These are phyloP conservation scores for Ctenopoma kingsleyae DNA, from an alignment of 2,797 vertebrate genomes.

Conservation along the genomic window DNA sequence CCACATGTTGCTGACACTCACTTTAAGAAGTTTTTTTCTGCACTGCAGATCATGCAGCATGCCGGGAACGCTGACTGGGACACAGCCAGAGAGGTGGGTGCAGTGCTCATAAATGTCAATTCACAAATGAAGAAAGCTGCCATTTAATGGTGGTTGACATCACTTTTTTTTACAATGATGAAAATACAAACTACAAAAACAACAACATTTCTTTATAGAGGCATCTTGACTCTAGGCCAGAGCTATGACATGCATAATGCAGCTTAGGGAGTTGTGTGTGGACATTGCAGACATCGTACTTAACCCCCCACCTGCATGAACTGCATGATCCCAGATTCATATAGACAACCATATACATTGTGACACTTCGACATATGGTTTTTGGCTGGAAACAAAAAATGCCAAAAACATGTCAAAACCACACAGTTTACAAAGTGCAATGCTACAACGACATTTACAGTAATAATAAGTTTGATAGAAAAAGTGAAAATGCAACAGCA, in stretches of 20 bases:
- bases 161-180: background rate
- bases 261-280: background rate
- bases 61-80: background rate
- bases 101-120: constrained; percentile 9
- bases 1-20: constrained; percentile 6
- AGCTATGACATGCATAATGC: background rate
- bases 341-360: background rate
- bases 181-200: no score
- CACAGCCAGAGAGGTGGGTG: background rate
- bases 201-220: background rate
- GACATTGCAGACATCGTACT: background rate
- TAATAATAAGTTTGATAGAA: background rate
- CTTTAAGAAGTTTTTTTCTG: background rate
- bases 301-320: background rate
- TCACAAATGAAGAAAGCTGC: background rate
- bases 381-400: background rate
- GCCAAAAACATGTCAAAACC: no score
- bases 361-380: background rate
- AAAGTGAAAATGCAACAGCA: constrained; percentile 8
- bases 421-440: background rate
- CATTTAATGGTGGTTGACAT: background rate
- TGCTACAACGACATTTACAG: background rate
- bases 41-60: background rate
- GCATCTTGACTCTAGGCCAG: background rate
- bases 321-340: background rate